Evolutionary conservation across 2,888 invertebrate genomes (phyloP).

Genomic region (Myathropa florea): DNA sequence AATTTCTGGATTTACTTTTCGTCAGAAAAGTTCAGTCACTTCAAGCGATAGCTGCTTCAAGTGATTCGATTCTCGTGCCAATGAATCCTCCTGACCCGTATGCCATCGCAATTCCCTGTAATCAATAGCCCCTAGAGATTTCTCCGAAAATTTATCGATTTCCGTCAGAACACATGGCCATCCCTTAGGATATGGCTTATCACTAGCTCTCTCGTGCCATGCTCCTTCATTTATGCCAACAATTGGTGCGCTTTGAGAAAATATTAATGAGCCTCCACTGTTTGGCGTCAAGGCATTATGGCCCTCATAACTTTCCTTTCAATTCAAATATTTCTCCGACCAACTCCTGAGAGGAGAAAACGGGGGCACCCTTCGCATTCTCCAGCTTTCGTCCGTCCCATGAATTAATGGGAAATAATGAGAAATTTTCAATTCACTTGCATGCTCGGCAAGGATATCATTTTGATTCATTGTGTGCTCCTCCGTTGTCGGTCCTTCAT

Average conservation of each 20-base stretch:
- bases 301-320: conserved; percentile 36
- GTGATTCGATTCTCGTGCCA: neutral
- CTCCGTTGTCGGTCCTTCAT: conserved; percentile 12
- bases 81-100: neutral
- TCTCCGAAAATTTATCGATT: conserved; percentile 2
- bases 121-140: neutral
- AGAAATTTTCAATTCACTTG: conserved; percentile 64
- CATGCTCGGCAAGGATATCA: conserved; percentile 50
- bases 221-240: neutral
- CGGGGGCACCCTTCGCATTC: neutral
- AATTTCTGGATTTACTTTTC: neutral
- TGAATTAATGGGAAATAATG: conserved; percentile 70
- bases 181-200: neutral
- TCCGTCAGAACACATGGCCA: neutral
- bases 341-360: neutral
- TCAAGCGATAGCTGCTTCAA: neutral
- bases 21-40: neutral
- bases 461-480: conserved; percentile 60
- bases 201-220: conserved; percentile 5
- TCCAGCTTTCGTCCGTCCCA: conserved; percentile 15
- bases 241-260: neutral
- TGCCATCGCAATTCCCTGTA: neutral
- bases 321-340: conserved; percentile 52
- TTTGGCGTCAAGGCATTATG: conserved; percentile 29
- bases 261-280: conserved; percentile 44